Conservation (phyloP, 2,113 vertebrate species). For the Piaya cayana region DNA sequence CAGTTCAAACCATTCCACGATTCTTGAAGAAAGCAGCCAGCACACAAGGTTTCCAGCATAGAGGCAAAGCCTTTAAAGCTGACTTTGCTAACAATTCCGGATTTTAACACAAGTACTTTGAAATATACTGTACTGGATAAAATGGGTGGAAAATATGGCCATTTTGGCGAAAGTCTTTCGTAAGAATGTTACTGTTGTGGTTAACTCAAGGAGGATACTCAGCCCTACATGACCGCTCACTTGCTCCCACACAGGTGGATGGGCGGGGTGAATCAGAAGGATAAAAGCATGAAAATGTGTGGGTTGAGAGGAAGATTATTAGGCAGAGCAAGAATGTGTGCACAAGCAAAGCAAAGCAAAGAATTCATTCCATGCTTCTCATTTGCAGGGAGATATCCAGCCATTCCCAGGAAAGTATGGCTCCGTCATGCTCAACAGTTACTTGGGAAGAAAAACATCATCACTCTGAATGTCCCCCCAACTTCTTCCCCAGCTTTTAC, state of each 20-base stretch:
- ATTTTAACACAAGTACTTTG: neutral
- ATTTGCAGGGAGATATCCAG: neutral
- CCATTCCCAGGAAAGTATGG: neutral
- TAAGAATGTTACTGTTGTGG: neutral
- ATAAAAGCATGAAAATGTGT: neutral
- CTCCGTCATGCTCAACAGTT: fast-evolving
- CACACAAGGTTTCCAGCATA: neutral
- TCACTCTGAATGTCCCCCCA: neutral
- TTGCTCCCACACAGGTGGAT: fast-evolving
- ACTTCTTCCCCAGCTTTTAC: neutral
- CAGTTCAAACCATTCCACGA: neutral
- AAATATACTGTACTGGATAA: neutral
- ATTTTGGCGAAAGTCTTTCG: neutral
- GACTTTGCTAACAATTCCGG: neutral
- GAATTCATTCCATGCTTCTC: too few relatives aligned
- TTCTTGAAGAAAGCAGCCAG: neutral
- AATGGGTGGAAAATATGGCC: neutral
- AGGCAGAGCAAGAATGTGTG: neutral
- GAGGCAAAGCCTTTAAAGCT: neutral
- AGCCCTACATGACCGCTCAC: fast-evolving
- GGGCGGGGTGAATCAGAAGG: neutral
- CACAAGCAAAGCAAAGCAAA: too few relatives aligned
- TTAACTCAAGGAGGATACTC: neutral
- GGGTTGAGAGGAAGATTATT: neutral
- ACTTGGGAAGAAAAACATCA: neutral